Conservation (phyloP, 2,113 vertebrate species). For the Macrotus californicus region DNA sequence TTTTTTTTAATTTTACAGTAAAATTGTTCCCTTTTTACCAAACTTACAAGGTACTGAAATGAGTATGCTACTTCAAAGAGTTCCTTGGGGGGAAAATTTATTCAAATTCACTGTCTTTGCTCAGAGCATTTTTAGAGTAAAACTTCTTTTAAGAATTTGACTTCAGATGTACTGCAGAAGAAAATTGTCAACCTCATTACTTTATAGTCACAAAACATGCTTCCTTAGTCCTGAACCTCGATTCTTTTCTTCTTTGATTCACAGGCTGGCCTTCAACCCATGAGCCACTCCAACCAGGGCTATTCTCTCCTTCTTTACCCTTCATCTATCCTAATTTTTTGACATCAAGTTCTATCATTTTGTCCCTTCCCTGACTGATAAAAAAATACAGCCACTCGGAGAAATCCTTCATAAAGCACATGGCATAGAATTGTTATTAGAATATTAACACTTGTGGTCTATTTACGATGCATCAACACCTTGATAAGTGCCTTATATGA, state of each 20-base stretch:
- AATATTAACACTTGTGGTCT: not conserved
- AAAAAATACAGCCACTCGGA: not conserved
- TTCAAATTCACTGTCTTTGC: not conserved
- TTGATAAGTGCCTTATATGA: not conserved
- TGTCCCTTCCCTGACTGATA: not conserved
- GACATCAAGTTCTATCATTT: not conserved
- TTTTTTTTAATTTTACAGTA: not conserved
- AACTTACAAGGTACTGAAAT: not conserved
- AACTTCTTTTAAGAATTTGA: not conserved
- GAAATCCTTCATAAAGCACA: not conserved
- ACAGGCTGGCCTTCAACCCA: too few relatives aligned
- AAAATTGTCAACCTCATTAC: slow-evolving; percentile 24
- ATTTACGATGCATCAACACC: not conserved
- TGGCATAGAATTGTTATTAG: not conserved
- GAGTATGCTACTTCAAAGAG: slow-evolving; percentile 21
- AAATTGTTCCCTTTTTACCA: too few relatives aligned
- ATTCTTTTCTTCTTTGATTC: not conserved
- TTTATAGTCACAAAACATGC: not conserved
- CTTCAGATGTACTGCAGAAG: not conserved
- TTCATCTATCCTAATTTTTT: not conserved
- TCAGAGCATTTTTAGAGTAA: not conserved
- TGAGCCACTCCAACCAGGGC: too few relatives aligned
- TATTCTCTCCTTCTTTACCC: not conserved
- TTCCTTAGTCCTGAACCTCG: not conserved
- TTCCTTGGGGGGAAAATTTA: not conserved